Base-by-base conservation (phyloP, 2,888 invertebrate genomes). In the Amblyjoppa proteus region DNA sequence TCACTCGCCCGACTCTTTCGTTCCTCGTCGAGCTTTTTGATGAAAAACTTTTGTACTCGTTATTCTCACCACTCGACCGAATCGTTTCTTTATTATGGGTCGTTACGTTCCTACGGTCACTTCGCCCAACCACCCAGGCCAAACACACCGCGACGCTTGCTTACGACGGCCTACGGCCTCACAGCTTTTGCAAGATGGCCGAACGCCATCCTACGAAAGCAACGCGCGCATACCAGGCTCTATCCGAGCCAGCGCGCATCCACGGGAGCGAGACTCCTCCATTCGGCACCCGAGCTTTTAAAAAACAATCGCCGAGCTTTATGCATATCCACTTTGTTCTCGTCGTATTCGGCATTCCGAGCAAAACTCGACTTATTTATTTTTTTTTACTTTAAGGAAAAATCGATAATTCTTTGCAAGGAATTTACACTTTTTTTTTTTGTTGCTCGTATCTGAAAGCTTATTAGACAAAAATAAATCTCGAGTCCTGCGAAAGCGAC, bases 121-220 rank as follows among this genome's bases (percentile, higher is more conserved):
- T 71, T 70, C 20, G 78, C 75, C 66, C 45, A 79, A 61, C 70
- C 58, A 79, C 70, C 70, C 58, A 70, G 78, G 78, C 58, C 70
- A 70, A 70, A 71, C 70, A 79, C 78, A 70, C 69, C 78, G 70
- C 78, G 78, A 79, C 78, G 78, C 78, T 70, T 58, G 69, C 69
- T 79, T 70, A 70, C 69, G 58, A 79, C 70, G 78, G 78, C 78
- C 78, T 79, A 79, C 78, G 78, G 70, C 69, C 70, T 70, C 61
- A 61, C 78, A 79, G 78, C 70, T 70, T 70, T 79, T 79, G 11
- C 75, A 79, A 79, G 78, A 79, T 79, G 78, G 78, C 78, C 25
- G 78, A 49, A 31, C 25, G 78, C 56, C 69, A 69, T 56, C 68
- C 66, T 77, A 68, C 77, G 51, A 51, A 45, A 64, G 38, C 34